These are phyloP conservation scores for Dione juno DNA, from an alignment of 2,888 invertebrate species.

Conservation along the genomic window DNA sequence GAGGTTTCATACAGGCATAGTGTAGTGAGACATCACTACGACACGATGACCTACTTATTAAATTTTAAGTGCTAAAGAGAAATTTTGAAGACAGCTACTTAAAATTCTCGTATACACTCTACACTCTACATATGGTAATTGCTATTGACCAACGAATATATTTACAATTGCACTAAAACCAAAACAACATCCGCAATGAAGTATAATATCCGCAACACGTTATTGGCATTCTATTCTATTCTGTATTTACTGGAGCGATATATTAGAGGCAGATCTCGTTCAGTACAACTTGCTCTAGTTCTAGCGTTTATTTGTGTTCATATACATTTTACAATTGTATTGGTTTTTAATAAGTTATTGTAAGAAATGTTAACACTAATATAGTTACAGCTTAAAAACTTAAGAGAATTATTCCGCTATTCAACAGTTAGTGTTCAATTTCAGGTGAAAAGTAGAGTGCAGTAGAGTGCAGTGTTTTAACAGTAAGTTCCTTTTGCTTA, in stretches of 20 bases:
- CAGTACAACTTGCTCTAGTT: background rate
- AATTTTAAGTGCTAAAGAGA: too few relatives aligned
- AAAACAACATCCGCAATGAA: constrained; percentile 18
- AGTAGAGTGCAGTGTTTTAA: background rate
- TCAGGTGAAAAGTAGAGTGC: too few relatives aligned
- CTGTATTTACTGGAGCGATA: constrained; percentile 16
- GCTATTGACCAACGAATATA: background rate
- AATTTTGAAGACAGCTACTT: too few relatives aligned
- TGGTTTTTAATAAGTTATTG: too few relatives aligned
- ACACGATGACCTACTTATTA: too few relatives aligned
- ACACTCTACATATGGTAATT: background rate
- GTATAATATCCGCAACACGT: constrained; percentile 25
- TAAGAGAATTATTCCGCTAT: too few relatives aligned
- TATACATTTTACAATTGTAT: background rate
- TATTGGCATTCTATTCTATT: constrained; percentile 23
- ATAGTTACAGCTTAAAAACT: too few relatives aligned
- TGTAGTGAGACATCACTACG: too few relatives aligned
- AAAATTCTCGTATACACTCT: background rate
- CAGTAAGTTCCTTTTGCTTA: background rate
- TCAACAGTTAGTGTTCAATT: too few relatives aligned
- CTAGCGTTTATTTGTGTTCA: background rate
- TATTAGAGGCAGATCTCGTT: constrained; percentile 12
- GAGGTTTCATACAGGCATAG: too few relatives aligned
- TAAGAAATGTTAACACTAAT: too few relatives aligned
- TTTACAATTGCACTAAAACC: background rate